These are phyloP conservation scores for Callopanchax toddi DNA, from an alignment of 2,113 vertebrate species.

Conservation along the genomic window DNA sequence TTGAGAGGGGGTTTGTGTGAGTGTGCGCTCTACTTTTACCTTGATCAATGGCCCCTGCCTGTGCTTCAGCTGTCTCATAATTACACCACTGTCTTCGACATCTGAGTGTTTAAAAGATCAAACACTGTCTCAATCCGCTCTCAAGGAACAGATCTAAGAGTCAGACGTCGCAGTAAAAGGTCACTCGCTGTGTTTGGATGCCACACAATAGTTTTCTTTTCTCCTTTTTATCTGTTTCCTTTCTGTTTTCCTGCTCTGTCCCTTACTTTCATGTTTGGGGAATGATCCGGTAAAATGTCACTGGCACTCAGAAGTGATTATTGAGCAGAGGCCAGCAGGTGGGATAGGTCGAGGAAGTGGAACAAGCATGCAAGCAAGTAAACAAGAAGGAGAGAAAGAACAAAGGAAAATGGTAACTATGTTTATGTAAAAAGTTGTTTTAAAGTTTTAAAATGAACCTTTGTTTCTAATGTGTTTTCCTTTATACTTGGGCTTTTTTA, in stretches of 20 bases:
- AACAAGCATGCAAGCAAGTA: slow-evolving; percentile 22
- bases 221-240: slow-evolving; percentile 10
- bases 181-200: slow-evolving; percentile 66
- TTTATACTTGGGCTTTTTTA: too few species aligned
- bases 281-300: slow-evolving; percentile 62
- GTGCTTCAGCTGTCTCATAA: slow-evolving; percentile 62
- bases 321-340: slow-evolving; percentile 54
- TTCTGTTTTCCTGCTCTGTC: slow-evolving; percentile 17
- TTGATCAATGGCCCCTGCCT: slow-evolving; percentile 68
- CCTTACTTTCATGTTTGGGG: slow-evolving; percentile 47
- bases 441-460: not conserved
- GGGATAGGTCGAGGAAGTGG: slow-evolving; percentile 18
- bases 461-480: not conserved
- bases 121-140: slow-evolving; percentile 55
- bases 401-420: not conserved
- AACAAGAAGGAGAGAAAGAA: not conserved
- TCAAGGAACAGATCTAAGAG: slow-evolving; percentile 53
- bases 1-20: slow-evolving; percentile 16
- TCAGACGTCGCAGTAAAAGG: slow-evolving; percentile 59
- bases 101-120: slow-evolving; percentile 74
- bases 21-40: slow-evolving; percentile 21
- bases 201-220: slow-evolving; percentile 34
- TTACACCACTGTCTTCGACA: slow-evolving; percentile 63
- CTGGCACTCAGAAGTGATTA: slow-evolving; percentile 50
- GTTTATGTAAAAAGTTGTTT: not conserved